A percentile compares a stretch with the other conserved stretches of the same genome.
Evolutionary conservation across 2,113 vertebrate species (phyloP).

Genomic region (Bubo scandiacus): DNA sequence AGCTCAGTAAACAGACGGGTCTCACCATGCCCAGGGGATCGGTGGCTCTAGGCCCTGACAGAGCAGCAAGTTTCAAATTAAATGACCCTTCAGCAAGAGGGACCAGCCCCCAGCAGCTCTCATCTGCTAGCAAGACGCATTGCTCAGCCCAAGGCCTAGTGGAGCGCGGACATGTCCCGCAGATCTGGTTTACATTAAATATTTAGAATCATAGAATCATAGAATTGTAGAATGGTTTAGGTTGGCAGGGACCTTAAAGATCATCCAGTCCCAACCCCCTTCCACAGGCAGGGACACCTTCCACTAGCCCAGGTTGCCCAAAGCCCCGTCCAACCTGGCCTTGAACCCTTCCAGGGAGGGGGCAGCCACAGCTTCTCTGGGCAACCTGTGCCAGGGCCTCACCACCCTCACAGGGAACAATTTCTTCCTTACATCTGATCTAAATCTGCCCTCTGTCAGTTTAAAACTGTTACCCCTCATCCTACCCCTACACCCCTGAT

Average conservation of each 20-base stretch:
- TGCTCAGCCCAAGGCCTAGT: neutral
- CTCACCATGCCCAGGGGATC: neutral
- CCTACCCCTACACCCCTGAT: too few relatives aligned
- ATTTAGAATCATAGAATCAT: neutral
- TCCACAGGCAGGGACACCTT: too few relatives aligned
- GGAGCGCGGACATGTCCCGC: neutral
- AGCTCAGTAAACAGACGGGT: constrained; percentile 37
- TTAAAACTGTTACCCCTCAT: too few relatives aligned
- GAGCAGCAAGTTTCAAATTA: neutral
- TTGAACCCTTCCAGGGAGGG: too few relatives aligned
- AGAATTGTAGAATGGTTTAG: neutral
- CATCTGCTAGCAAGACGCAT: neutral
- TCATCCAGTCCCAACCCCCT: too few relatives aligned
- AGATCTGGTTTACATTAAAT: neutral
- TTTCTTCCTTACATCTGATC: too few relatives aligned
- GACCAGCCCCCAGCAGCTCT: neutral
- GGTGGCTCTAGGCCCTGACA: neutral
- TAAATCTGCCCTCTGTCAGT: too few relatives aligned
- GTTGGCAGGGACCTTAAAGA: neutral
- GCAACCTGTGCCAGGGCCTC: too few relatives aligned
- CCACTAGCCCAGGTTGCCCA: too few relatives aligned
- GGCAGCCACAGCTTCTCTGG: too few relatives aligned
- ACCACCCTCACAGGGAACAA: too few relatives aligned
- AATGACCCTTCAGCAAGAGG: constrained; percentile 2
- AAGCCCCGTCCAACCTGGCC: too few relatives aligned